Evolutionary conservation across 2,888 invertebrate genomes (phyloP).

Genomic region (Conchocele bisecta): DNA sequence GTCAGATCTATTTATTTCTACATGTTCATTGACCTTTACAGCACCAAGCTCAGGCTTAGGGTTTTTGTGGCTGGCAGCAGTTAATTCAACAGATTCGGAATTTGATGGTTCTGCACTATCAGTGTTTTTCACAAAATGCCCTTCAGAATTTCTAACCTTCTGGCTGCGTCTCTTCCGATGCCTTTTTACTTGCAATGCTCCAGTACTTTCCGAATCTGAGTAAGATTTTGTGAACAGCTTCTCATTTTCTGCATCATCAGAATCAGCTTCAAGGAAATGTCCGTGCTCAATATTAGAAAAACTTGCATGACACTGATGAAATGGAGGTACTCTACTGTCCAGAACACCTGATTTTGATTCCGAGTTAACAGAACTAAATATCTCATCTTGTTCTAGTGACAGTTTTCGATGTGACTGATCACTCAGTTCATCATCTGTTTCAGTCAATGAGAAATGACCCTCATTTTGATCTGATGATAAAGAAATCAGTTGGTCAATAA

Average conservation of each 20-base stretch:
- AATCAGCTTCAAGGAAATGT: conserved; percentile 39
- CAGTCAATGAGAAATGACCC: conserved; percentile 42
- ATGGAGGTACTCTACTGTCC: conserved; percentile 17
- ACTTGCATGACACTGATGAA: conserved; percentile 28
- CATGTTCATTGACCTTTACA: too few species aligned
- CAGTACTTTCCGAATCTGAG: conserved; percentile 30
- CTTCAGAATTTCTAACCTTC: conserved; percentile 39
- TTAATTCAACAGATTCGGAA: not conserved
- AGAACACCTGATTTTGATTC: conserved; percentile 2
- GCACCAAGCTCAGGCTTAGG: too few species aligned
- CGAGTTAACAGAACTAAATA: not conserved
- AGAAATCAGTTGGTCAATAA: not conserved
- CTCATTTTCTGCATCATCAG: conserved; percentile 13
- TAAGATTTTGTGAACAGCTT: conserved; percentile 25
- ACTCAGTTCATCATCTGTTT: conserved; percentile 4
- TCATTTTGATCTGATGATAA: conserved; percentile 10
- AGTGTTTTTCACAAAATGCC: conserved; percentile 34
- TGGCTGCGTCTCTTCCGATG: not conserved
- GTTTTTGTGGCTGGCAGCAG: not conserved
- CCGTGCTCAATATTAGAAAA: conserved; percentile 29
- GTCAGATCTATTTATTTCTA: too few species aligned
- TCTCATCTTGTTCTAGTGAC: conserved; percentile 4
- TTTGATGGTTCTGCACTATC: not conserved
- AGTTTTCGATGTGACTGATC: conserved; percentile 2
- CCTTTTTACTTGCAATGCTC: not conserved